phyloP scores from a whole-genome alignment of 2,888 invertebrate genomes.

The Pachliopta kotzebuea region DNA sequence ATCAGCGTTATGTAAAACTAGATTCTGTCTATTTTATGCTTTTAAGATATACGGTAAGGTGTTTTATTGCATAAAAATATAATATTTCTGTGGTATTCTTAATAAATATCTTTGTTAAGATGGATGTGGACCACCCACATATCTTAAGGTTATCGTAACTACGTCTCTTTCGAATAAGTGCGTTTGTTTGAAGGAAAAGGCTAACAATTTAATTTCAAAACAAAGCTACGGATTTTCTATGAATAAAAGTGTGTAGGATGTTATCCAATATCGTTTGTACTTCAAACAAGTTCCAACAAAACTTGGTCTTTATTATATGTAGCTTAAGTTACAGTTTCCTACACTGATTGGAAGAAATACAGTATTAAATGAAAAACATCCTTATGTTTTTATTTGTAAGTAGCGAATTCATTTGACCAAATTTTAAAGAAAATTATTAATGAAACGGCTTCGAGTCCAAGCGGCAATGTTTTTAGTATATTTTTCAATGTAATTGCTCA shows the following conservation, averaged over 20 bases:
- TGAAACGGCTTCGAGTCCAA: conserved; percentile 65
- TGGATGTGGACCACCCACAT: conserved; percentile 58
- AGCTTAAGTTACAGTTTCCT: conserved; percentile 38
- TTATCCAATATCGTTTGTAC: conserved; percentile 57
- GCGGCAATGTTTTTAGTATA: conserved; percentile 63
- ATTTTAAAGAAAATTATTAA: conserved; percentile 54
- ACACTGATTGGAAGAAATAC: not conserved
- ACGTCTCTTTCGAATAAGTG: conserved; percentile 45
- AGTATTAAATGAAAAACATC: conserved; percentile 36
- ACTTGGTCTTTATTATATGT: conserved; percentile 36
- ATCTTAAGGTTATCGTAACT: conserved; percentile 41
- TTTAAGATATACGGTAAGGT: too few species aligned
- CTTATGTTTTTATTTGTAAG: conserved; percentile 32
- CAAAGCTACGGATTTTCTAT: conserved; percentile 68
- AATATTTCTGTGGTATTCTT: not conserved
- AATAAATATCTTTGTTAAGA: not conserved
- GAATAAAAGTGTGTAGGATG: conserved; percentile 72
- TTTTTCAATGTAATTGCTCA: conserved; percentile 70
- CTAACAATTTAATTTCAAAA: conserved; percentile 75
- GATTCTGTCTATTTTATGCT: too few species aligned
- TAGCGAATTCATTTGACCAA: conserved; percentile 34
- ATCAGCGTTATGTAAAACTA: too few species aligned
- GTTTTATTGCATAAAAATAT: too few species aligned
- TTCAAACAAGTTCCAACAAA: conserved; percentile 32
- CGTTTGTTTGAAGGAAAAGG: conserved; percentile 67